Base-by-base conservation (phyloP, 2,113 vertebrate species). In the Neotragus pygmaeus region DNA sequence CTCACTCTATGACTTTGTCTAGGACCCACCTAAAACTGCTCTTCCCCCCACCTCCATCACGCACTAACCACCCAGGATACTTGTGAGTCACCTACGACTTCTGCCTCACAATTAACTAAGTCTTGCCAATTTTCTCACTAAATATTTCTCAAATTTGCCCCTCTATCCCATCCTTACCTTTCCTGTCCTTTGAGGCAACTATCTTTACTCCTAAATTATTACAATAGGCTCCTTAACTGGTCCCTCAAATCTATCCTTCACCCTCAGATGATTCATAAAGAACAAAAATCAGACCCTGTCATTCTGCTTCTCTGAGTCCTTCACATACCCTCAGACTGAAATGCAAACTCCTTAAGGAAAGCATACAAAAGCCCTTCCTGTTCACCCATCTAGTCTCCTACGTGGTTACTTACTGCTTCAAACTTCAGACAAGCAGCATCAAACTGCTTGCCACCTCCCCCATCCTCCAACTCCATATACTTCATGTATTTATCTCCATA, bases 101-200 rank as follows among this genome's bases (percentile, higher is more conserved):
- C 53, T 49, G 17, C 23, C 36, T 66, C 90, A 75, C 27, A 64
- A 75, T 81, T 33, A 85, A 88, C 45, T 30, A 93, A 81, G 16
- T 84, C 53, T 85, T 90, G n/a, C 45, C 51, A 84, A 80, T 92
- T 91, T 92, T 80, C 91, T 90, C 43, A 83, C 21, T 92, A 83
- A 87, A 11, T 86, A 66, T 47, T 96, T 95, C 91, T 88, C 91
- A 57, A 5, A 95, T 57, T 11, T 97, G 60, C 12, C 33, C 45
- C 85, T 95, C 82, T 81, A 81, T 64, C 84, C 45, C 53, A 75
- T 43, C 30, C 53, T 49, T 28, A 57, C 14, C 30, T 58, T 57
- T 23, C 70, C 58, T 90, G 82, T 19, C 47, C 78, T 77, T 3
- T 39, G 9, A 77, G 15, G 49, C 13, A 55, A 80, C n/a, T 91